Evolutionary conservation across 2,888 invertebrate species (phyloP), one percentile per base, ranked within the genome.

Genomic region (Panorpa germanica): DNA sequence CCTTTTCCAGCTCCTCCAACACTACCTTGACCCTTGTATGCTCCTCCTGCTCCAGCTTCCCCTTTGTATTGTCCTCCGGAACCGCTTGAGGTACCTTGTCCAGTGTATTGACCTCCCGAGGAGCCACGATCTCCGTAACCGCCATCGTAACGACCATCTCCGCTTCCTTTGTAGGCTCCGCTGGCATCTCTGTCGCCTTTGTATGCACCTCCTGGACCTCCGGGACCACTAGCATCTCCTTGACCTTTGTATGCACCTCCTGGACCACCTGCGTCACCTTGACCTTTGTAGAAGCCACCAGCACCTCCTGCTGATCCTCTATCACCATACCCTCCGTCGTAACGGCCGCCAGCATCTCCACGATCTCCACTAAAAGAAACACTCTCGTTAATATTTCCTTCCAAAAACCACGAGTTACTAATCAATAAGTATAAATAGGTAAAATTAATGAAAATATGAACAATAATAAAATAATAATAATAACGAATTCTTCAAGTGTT

Each of bases 301-400:
- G 31, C 56, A 55, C 33, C 56, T 56, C 57, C 57, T 2, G 56
- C 56, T 4, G 53, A 50, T 0, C 48, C 55, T 14, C 52, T 45
- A 37, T 63, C 63, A 0, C 58, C 50, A 38, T 62, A 64, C 34
- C 59, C 52, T 9, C 61, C 62, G 26, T 57, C 52, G n/a, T 57
- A 57, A n/a, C 60, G 59, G 23, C 46, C 41, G 22, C 55, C 55
- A 21, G 58, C 51, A 28, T 64, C 63, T 0, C 50, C 52, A 40
- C 65, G 65, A 40, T 48, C 55, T 7, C 65, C 66, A 36, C 63
- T 61, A 23, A 35, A 2, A 17, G 7, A 26, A 7, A 20, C 18
- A 5, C 10, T 8, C 15, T 24, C 12, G 16, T 38, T 31, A 11
- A 31, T 26, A 3, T 27, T 5, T 33, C 37, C 31, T 15, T 34